Evolutionary conservation across 2,113 vertebrate species (phyloP).

Genomic region (Oncorhynchus clarkii): DNA sequence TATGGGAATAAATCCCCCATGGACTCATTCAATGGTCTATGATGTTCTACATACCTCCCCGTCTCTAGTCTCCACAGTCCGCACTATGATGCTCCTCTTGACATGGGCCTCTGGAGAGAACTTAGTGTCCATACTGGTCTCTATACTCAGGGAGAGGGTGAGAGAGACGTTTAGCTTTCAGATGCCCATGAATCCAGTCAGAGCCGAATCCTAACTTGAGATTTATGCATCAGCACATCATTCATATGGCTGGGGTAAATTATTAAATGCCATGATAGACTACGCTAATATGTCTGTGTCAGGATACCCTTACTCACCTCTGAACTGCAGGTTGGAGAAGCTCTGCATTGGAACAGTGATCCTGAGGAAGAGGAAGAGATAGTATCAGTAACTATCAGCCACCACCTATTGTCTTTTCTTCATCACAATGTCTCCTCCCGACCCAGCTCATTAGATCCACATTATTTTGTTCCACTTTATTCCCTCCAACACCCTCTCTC

Average conservation of each 20-base stretch:
- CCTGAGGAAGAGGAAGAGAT: constrained; percentile 61
- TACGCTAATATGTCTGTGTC: background rate
- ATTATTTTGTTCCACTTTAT: background rate
- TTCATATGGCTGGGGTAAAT: background rate
- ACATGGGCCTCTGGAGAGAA: constrained; percentile 74
- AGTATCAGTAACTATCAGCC: background rate
- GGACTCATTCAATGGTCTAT: background rate
- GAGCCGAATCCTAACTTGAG: background rate
- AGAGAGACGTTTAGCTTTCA: background rate
- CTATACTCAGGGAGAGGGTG: constrained; percentile 51
- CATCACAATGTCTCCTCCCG: background rate
- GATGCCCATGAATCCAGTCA: background rate
- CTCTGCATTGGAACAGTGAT: constrained; percentile 89
- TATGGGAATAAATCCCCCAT: too few relatives aligned
- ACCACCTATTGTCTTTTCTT: background rate
- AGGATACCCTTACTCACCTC: constrained; percentile 74
- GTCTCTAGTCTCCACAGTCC: constrained; percentile 88
- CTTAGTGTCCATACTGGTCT: constrained; percentile 71
- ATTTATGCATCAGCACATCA: background rate
- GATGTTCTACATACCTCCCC: constrained; percentile 78
- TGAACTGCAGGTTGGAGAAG: constrained; percentile 86
- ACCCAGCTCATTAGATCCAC: background rate
- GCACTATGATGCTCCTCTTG: constrained; percentile 89
- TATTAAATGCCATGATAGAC: background rate
- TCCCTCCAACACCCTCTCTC: background rate